phyloP scores from a whole-genome alignment of 2,888 invertebrate genomes.

The Trichogramma evanescens region DNA sequence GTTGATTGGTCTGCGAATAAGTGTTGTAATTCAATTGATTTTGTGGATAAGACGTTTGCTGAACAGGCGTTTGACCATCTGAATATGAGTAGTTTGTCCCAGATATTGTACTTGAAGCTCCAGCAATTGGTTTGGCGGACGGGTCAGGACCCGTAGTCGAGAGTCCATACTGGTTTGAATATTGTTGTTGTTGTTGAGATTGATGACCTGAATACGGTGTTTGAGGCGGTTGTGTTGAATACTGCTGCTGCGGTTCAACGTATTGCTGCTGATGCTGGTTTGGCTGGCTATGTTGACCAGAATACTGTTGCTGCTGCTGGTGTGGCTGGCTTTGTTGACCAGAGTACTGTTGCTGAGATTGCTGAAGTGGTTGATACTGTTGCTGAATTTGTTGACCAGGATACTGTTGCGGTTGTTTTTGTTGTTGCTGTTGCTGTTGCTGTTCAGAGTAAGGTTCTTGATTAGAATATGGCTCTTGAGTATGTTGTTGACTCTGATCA shows the following conservation, averaged over 20 bases:
- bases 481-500: not conserved
- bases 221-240: not conserved
- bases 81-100: too few relatives aligned
- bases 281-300: not conserved
- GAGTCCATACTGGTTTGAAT: not conserved
- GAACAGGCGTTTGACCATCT: too few relatives aligned
- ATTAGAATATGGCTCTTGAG: conserved; percentile 28
- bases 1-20: too few relatives aligned
- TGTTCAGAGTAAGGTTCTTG: conserved; percentile 29
- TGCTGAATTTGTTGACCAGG: conserved; percentile 34
- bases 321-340: conserved; percentile 27
- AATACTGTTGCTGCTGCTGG: not conserved
- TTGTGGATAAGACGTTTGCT: too few relatives aligned
- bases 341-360: conserved; percentile 33
- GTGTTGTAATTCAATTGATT: too few relatives aligned
- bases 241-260: conserved; percentile 5
- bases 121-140: too few relatives aligned
- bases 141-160: too few relatives aligned
- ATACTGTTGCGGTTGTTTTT: conserved; percentile 26
- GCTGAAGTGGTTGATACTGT: conserved; percentile 26
- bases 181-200: conserved; percentile 8
- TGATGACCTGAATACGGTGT: not conserved
- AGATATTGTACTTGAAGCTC: too few relatives aligned
- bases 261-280: conserved; percentile 22
- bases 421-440: conserved; percentile 35